A percentile compares a stretch with the other conserved stretches of the same genome.
phyloP scores from a whole-genome alignment of 2,797 vertebrate genomes.

The Siniperca undulata region DNA sequence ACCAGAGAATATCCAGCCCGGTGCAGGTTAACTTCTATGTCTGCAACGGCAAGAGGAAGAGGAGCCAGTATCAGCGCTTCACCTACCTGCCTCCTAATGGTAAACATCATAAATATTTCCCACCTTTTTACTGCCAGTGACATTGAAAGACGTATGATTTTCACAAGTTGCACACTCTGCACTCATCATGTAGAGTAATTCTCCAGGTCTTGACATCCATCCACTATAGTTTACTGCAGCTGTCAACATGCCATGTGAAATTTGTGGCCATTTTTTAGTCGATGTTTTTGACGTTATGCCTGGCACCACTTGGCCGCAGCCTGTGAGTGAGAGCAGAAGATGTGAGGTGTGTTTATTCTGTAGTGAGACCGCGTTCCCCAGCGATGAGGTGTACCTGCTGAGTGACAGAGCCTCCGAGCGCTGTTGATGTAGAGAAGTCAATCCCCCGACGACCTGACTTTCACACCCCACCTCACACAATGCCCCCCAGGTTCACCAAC shows the following conservation, averaged over 20 bases:
- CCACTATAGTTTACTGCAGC: slow-evolving; percentile 41
- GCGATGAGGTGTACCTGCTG: slow-evolving; percentile 77
- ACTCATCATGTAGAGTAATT: slow-evolving; percentile 46
- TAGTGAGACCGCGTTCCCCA: slow-evolving; percentile 69
- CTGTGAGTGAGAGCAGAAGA: slow-evolving; percentile 65
- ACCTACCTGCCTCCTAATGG: slow-evolving; percentile 96
- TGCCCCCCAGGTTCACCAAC: slow-evolving; percentile 33
- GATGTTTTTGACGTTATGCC: slow-evolving; percentile 39
- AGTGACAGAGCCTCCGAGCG: slow-evolving; percentile 81
- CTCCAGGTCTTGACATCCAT: slow-evolving; percentile 48
- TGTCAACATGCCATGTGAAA: slow-evolving; percentile 53
- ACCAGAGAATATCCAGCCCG: slow-evolving; percentile 93
- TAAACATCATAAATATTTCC: slow-evolving; percentile 72
- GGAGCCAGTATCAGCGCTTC: slow-evolving; percentile 97
- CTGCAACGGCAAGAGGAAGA: slow-evolving; percentile 98
- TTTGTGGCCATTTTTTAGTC: slow-evolving; percentile 28
- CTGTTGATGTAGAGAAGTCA: slow-evolving; percentile 75
- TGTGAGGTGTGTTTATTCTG: slow-evolving; percentile 79
- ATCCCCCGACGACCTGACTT: slow-evolving; percentile 69
- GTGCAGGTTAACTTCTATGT: slow-evolving; percentile 97
- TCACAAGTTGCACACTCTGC: slow-evolving; percentile 17
- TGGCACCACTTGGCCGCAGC: slow-evolving; percentile 45
- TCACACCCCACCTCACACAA: slow-evolving; percentile 70
- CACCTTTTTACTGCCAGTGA: slow-evolving; percentile 28
- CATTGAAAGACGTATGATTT: slow-evolving; percentile 20